Evolutionary conservation across 2,888 invertebrate species (phyloP), one percentile per base, ranked within the genome.

Genomic region (Clostera curtula): DNA sequence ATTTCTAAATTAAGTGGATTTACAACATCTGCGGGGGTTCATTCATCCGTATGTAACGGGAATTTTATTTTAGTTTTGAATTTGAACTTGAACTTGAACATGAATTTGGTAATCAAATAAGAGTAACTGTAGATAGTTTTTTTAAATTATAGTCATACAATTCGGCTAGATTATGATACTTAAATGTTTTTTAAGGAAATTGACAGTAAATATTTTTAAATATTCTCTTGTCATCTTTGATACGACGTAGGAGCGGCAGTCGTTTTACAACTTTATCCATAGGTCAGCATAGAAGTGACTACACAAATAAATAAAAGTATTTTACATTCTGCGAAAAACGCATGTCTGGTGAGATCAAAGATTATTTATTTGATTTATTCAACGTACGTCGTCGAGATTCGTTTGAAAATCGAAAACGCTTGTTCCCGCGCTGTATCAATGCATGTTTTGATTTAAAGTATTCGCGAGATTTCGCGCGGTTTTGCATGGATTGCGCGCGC

Each of bases 401-500:
- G 37, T 48, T 43, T 31, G 40, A 51, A n/a, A n/a, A n/a, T n/a
- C n/a, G 34, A 49, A 46, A 45, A 31, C 45, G 53, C 55, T 52
- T 40, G 52, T 62, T 61, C 55, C 56, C 49, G 50, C 43, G 41
- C 36, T 42, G 51, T 53, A 53, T 62, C 55, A 57, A 59, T 57
- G 52, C 44, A 49, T 79, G 76, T 80, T 80, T 72, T 71, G 70
- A 60, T 59, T 59, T 56, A 64, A 51, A 53, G 50, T 60, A 55
- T 76, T 75, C 60, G 65, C 71, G 66, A 76, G 76, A 77, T 77
- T 74, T 69, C 51, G 62, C 61, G 52, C 59, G 66, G 61, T 68
- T 71, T 65, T 63, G 66, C 51, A 43, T 46, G 56, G 55, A 60
- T 57, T 47, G 54, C 56, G 49, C 50, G 58, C 56, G 46, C 56